Evolutionary conservation across 2,888 invertebrate genomes (phyloP).

Genomic region (Chaetogeoica ovagalla): DNA sequence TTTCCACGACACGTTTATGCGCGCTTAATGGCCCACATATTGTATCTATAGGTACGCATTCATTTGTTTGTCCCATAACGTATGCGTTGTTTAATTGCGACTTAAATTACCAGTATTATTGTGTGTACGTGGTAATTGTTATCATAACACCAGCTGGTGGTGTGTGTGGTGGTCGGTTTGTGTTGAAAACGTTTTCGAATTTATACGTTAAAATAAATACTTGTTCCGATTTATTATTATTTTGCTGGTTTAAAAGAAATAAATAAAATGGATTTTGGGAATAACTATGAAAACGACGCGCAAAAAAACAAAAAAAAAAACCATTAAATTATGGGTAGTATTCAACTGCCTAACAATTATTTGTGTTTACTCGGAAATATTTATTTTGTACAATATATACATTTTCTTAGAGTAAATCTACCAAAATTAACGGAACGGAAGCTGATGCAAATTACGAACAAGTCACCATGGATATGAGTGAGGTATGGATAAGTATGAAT

Average conservation of each 20-base stretch:
- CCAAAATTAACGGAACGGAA: conserved; percentile 48
- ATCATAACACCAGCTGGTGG: conserved; percentile 7
- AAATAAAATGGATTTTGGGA: too few relatives aligned
- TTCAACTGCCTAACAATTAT: neutral
- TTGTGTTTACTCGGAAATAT: too few relatives aligned
- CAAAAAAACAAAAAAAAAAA: too few relatives aligned
- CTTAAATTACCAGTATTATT: neutral
- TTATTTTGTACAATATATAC: conserved; percentile 8
- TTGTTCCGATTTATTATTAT: too few relatives aligned
- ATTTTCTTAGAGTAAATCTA: conserved; percentile 41
- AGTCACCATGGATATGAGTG: conserved; percentile 80
- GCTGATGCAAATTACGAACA: conserved; percentile 73
- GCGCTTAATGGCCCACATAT: neutral
- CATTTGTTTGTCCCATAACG: too few relatives aligned
- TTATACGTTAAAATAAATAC: neutral
- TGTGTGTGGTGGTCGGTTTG: too few relatives aligned
- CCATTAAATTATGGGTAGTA: neutral
- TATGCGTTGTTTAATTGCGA: neutral
- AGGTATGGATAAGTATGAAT: conserved; percentile 59
- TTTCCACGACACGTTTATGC: neutral
- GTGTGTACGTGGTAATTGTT: conserved; percentile 1
- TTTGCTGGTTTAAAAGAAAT: too few relatives aligned
- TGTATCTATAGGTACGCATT: too few relatives aligned
- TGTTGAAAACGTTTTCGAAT: neutral
- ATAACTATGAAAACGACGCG: too few relatives aligned